A percentile compares a stretch with the other conserved stretches of the same genome.
These are phyloP conservation scores for Cardiocondyla obscurior DNA, from an alignment of 1,140 invertebrate genomes.

Conservation along the genomic window DNA sequence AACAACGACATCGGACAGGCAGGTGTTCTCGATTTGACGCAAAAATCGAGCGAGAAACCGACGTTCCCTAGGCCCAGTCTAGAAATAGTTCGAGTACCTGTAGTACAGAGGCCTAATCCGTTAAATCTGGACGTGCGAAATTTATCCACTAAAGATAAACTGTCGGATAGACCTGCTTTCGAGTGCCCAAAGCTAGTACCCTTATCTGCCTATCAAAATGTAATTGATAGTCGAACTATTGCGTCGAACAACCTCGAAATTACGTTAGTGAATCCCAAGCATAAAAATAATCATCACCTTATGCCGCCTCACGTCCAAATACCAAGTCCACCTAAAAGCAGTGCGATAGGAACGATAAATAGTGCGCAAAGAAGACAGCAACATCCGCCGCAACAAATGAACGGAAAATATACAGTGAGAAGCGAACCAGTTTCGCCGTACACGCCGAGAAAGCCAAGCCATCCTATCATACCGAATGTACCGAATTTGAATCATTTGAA, in stretches of 20 bases:
- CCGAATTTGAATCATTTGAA: slow-evolving; percentile 81
- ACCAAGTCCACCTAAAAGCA: slow-evolving; percentile 74
- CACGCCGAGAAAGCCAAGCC: slow-evolving; percentile 76
- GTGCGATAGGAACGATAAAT: slow-evolving; percentile 6
- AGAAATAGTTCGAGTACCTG: slow-evolving; percentile 82
- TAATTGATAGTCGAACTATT: slow-evolving; percentile 80
- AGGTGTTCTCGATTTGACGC: slow-evolving; percentile 79
- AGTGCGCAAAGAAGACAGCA: slow-evolving; percentile 63
- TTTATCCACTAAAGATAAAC: slow-evolving; percentile 57
- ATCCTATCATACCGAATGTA: slow-evolving; percentile 81
- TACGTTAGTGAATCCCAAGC: slow-evolving; percentile 80
- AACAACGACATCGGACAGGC: slow-evolving; percentile 44
- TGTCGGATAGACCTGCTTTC: neutral
- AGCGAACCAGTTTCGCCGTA: slow-evolving; percentile 79
- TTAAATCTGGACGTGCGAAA: slow-evolving; percentile 78
- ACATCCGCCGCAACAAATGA: slow-evolving; percentile 53
- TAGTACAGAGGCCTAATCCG: slow-evolving; percentile 80
- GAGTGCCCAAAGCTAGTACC: slow-evolving; percentile 51
- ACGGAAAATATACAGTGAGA: slow-evolving; percentile 77
- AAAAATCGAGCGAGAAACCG: slow-evolving; percentile 67
- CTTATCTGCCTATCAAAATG: slow-evolving; percentile 72
- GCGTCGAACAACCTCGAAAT: slow-evolving; percentile 82
- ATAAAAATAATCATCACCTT: slow-evolving; percentile 56
- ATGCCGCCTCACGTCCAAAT: slow-evolving; percentile 58
- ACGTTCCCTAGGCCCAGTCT: slow-evolving; percentile 78